phyloP scores from a whole-genome alignment of 2,888 invertebrate species.

The Leptopilina drosophilae region DNA sequence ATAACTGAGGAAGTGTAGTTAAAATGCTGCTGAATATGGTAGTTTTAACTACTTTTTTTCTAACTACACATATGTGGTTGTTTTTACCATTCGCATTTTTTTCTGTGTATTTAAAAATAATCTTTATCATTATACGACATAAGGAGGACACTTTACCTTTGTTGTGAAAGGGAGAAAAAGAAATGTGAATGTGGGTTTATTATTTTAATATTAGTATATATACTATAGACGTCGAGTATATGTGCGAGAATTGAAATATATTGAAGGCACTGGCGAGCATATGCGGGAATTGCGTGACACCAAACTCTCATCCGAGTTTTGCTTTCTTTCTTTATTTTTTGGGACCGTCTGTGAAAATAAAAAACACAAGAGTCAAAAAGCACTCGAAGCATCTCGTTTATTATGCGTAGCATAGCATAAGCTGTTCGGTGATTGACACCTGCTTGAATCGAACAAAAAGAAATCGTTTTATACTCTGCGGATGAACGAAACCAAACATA shows the following conservation, averaged over 20 bases:
- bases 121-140: too few relatives aligned
- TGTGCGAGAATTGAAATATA: slow-evolving; percentile 47
- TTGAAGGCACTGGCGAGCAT: slow-evolving; percentile 53
- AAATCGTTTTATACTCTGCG: slow-evolving; percentile 31
- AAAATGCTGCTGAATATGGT: too few relatives aligned
- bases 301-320: slow-evolving; percentile 48
- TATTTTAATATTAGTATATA: slow-evolving; percentile 13
- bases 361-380: slow-evolving; percentile 49
- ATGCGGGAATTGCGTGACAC: slow-evolving; percentile 61
- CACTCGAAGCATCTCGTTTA: slow-evolving; percentile 62
- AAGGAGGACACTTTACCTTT: too few relatives aligned
- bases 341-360: slow-evolving; percentile 50
- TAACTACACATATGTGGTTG: too few relatives aligned
- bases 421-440: slow-evolving; percentile 61
- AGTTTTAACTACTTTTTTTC: too few relatives aligned
- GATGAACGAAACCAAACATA: slow-evolving; percentile 35
- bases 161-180: too few relatives aligned
- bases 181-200: not conserved
- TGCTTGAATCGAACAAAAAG: slow-evolving; percentile 47
- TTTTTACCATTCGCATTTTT: too few relatives aligned
- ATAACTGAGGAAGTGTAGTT: too few relatives aligned
- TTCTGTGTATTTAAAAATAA: too few relatives aligned
- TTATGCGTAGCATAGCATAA: slow-evolving; percentile 59
- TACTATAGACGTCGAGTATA: slow-evolving; percentile 14
- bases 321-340: slow-evolving; percentile 52